A percentile compares a stretch with the other conserved stretches of the same genome.
Conservation (phyloP, 2,113 vertebrate species). For the Limnothrissa miodon region DNA sequence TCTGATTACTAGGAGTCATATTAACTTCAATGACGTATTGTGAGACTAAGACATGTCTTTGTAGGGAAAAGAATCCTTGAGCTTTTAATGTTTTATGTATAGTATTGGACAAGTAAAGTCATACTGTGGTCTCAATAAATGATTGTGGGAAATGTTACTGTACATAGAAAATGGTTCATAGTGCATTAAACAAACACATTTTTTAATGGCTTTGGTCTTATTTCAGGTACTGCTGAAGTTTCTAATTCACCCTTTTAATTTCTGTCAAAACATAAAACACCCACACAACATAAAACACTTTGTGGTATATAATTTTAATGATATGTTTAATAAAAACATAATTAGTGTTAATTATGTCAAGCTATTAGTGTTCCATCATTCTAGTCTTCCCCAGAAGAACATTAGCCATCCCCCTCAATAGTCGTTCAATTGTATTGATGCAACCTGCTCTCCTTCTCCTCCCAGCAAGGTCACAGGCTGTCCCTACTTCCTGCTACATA, state of each 20-base stretch:
- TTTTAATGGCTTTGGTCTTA: not conserved
- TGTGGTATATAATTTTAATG: not conserved
- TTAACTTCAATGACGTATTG: not conserved
- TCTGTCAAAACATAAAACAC: not conserved
- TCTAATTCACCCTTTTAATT: not conserved
- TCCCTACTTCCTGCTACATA: conserved; percentile 20
- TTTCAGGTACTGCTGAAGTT: not conserved
- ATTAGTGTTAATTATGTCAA: not conserved
- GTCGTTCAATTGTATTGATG: conserved; percentile 55
- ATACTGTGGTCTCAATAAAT: not conserved
- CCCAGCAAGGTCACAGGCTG: conserved; percentile 36
- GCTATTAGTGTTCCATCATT: not conserved
- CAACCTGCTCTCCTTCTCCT: conserved; percentile 39
- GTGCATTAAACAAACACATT: not conserved
- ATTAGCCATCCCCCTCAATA: conserved; percentile 64
- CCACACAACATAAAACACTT: not conserved
- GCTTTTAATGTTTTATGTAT: not conserved
- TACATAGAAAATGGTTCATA: not conserved
- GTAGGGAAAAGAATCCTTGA: not conserved
- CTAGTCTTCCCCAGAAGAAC: conserved; percentile 69
- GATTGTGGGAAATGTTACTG: not conserved
- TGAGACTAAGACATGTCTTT: not conserved
- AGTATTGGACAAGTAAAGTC: not conserved
- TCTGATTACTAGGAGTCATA: not conserved
- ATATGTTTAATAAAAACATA: not conserved